A percentile compares a stretch with the other conserved stretches of the same genome.
phyloP scores from a whole-genome alignment of 2,888 invertebrate genomes.

The Temnothorax unifasciatus region DNA sequence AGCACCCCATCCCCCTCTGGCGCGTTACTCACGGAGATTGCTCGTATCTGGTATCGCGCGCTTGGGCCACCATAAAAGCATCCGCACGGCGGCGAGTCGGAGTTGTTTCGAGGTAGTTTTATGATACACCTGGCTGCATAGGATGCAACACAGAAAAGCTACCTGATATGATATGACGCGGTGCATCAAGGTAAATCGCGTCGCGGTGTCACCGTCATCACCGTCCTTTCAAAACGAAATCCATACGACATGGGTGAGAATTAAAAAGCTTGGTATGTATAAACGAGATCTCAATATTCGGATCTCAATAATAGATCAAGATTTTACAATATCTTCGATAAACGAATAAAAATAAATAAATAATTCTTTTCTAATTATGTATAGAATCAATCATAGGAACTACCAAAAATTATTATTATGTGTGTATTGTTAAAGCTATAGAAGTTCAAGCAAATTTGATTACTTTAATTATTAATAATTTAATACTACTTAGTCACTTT shows the following conservation, averaged over 20 bases:
- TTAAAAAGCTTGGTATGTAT: not conserved
- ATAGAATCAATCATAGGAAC: not conserved
- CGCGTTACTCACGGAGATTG: conserved; percentile 54
- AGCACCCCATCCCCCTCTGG: conserved; percentile 29
- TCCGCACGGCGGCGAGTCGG: conserved; percentile 49
- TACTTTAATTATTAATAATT: not conserved
- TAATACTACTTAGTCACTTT: not conserved
- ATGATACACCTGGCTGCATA: conserved; percentile 66
- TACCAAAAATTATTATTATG: not conserved
- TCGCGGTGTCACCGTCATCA: conserved; percentile 1
- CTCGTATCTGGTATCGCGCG: conserved; percentile 51
- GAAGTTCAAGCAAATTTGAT: not conserved
- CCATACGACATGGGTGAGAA: not conserved
- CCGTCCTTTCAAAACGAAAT: conserved; percentile 15
- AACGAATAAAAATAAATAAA: not conserved
- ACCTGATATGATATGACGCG: conserved; percentile 56
- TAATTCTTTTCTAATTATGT: not conserved
- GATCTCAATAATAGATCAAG: not conserved
- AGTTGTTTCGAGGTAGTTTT: conserved; percentile 70
- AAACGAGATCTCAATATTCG: not conserved
- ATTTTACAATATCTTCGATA: not conserved
- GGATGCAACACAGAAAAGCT: conserved; percentile 58
- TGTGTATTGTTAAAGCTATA: not conserved
- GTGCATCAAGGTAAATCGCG: conserved; percentile 47
- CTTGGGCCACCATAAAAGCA: conserved; percentile 65